Conservation (phyloP, 2,888 invertebrate species). For the Apeira syringaria region DNA sequence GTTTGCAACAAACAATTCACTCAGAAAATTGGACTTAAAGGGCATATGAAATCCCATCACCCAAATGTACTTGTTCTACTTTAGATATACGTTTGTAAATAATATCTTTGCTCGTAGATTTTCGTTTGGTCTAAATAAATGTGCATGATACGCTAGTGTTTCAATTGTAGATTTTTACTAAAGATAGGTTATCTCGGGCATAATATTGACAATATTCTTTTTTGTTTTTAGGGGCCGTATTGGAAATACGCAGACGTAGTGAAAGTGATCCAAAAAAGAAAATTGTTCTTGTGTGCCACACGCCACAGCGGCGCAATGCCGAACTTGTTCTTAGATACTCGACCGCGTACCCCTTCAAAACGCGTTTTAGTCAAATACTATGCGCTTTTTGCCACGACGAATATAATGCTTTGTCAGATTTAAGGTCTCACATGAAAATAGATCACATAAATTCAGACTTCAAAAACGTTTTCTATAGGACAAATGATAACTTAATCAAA, state of each 20-base stretch:
- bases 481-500: slow-evolving; percentile 71
- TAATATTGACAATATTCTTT: slow-evolving; percentile 72
- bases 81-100: not conserved
- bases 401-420: slow-evolving; percentile 52
- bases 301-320: slow-evolving; percentile 72
- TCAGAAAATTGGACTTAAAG: slow-evolving; percentile 65
- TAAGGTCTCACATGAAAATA: slow-evolving; percentile 62
- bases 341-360: slow-evolving; percentile 73
- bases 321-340: slow-evolving; percentile 70
- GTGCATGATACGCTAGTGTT: slow-evolving; percentile 33
- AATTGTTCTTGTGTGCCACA: slow-evolving; percentile 73
- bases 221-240: slow-evolving; percentile 78
- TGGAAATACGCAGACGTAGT: slow-evolving; percentile 70
- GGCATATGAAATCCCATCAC: slow-evolving; percentile 42
- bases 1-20: slow-evolving; percentile 64
- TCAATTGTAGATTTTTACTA: slow-evolving; percentile 19
- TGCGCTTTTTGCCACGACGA: slow-evolving; percentile 72
- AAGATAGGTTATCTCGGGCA: slow-evolving; percentile 37
- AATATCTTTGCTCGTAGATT: slow-evolving; percentile 4
- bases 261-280: slow-evolving; percentile 67
- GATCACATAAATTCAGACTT: slow-evolving; percentile 63
- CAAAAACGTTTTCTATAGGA: slow-evolving; percentile 70
- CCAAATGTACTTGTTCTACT: slow-evolving; percentile 13
- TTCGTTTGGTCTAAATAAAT: slow-evolving; percentile 9
- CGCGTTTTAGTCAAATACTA: slow-evolving; percentile 68